A percentile compares a stretch with the other conserved stretches of the same genome.
These are phyloP conservation scores for Malurus cyaneus DNA, from an alignment of 2,113 vertebrate genomes.

Conservation along the genomic window DNA sequence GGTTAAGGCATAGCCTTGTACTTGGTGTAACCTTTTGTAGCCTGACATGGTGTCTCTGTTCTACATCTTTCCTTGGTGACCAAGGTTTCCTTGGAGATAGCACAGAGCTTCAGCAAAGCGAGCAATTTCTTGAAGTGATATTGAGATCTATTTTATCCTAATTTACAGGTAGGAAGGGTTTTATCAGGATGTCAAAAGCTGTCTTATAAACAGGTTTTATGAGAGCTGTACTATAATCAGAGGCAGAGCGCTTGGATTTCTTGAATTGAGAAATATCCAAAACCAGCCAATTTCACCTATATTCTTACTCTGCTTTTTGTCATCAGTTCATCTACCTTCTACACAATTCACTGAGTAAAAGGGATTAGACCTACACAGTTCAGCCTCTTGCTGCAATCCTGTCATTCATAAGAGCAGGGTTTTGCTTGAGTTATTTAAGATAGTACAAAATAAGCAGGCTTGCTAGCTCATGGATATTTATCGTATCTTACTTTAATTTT, in stretches of 20 bases:
- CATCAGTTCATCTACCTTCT: not conserved
- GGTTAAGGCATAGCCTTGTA: not conserved
- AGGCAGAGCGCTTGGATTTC: not conserved
- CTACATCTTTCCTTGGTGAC: not conserved
- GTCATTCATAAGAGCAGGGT: not conserved
- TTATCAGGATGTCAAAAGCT: not conserved
- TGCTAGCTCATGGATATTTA: not conserved
- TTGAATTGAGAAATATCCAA: not conserved
- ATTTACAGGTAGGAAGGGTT: not conserved
- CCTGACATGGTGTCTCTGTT: fast-evolving
- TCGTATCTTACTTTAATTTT: not conserved
- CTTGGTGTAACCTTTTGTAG: not conserved
- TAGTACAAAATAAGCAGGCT: not conserved
- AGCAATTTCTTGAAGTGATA: not conserved
- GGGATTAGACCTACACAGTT: not conserved
- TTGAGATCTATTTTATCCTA: not conserved
- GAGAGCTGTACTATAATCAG: not conserved
- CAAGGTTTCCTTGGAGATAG: not conserved
- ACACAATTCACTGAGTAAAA: not conserved
- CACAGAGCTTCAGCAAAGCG: not conserved
- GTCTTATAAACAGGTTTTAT: not conserved
- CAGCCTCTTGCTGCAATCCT: not conserved
- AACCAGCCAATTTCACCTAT: not conserved
- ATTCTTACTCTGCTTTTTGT: not conserved
- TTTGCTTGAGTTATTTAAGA: not conserved